phyloP scores from a whole-genome alignment of 2,888 invertebrate species.

The Caenorhabditis sp. region DNA sequence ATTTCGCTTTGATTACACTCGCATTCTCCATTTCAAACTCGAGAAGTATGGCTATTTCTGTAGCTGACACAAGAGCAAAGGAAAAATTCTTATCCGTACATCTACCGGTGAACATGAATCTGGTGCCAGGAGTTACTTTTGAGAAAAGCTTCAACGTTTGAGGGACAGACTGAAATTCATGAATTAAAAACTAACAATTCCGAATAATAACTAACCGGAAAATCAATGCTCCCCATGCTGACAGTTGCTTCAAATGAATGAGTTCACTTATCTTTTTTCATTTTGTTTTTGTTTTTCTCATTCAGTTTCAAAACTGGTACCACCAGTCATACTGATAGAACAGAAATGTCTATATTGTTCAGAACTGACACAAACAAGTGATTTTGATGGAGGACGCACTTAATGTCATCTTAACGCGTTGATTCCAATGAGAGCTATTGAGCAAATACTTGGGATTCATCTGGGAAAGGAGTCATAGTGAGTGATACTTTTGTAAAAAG shows the following conservation, averaged over 20 bases:
- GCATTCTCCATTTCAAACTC: conserved; percentile 28
- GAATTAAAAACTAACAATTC: neutral
- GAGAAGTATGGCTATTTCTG: conserved; percentile 19
- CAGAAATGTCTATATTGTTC: neutral
- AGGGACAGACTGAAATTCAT: conserved; percentile 45
- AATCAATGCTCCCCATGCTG: conserved; percentile 22
- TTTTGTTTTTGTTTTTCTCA: neutral
- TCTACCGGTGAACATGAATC: conserved; percentile 46
- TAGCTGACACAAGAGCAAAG: conserved; percentile 7
- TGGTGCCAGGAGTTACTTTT: conserved; percentile 24
- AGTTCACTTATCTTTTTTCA: conserved; percentile 3
- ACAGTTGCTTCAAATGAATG: neutral
- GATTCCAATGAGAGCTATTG: conserved; percentile 1
- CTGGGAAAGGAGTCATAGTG: neutral
- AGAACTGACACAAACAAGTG: neutral
- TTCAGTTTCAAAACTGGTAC: neutral
- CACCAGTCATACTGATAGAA: neutral
- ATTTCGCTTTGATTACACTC: conserved; percentile 33
- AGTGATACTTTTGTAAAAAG: neutral
- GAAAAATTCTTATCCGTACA: conserved; percentile 34
- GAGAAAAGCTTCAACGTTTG: conserved; percentile 44
- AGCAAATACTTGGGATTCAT: conserved; percentile 38
- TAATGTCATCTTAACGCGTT: conserved; percentile 52
- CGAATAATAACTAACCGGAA: conserved; percentile 24
- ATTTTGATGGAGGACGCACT: conserved; percentile 48